A percentile compares a stretch with the other conserved stretches of the same genome.
Conservation (phyloP, 2,888 invertebrate species). For the Xestia ashworthii region DNA sequence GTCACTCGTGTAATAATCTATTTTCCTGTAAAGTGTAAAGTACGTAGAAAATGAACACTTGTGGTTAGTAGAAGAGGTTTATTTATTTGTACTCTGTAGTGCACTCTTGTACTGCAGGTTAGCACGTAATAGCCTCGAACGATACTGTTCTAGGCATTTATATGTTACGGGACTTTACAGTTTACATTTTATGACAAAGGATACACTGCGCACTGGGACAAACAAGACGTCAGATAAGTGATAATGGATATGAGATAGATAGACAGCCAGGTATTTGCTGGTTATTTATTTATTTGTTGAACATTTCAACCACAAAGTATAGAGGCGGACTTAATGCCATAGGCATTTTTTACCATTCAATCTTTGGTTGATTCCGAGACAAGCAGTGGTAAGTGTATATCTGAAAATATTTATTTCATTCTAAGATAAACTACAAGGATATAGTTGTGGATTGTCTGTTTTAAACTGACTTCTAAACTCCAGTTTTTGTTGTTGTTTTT, state of each 20-base stretch:
- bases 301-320: no score
- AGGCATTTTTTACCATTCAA: no score
- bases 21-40: constrained; percentile 29
- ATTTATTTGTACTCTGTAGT: constrained; percentile 35
- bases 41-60: constrained; percentile 4
- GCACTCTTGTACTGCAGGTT: constrained; percentile 20
- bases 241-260: background rate
- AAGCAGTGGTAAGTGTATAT: no score
- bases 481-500: background rate
- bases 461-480: background rate
- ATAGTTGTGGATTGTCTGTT: background rate
- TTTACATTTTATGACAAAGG: constrained; percentile 11
- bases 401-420: no score
- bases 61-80: constrained; percentile 21
- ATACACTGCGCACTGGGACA: background rate
- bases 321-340: no score
- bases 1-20: background rate
- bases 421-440: no score
- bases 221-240: background rate
- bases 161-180: constrained; percentile 8
- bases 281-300: background rate
- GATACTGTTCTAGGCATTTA: constrained; percentile 8
- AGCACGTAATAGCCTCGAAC: constrained; percentile 7
- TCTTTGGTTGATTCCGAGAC: no score
- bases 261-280: background rate